Base-by-base conservation (phyloP, 1,140 invertebrate species). In the Drosophila nebulosa region DNA sequence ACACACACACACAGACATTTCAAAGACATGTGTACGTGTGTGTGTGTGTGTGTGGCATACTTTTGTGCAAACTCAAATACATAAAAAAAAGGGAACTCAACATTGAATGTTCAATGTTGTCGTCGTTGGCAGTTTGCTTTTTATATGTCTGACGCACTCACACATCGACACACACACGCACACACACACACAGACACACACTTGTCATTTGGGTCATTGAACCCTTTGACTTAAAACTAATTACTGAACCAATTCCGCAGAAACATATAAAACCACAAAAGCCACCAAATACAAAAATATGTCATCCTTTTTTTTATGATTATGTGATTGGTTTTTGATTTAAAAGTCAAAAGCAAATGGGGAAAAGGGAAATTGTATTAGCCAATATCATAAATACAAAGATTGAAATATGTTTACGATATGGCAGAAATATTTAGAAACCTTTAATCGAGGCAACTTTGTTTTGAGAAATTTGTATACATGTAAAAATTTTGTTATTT, bases 11-110 rank as follows among this genome's bases (percentile, higher is more conserved):
- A 60, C 36, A 30, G 52, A 62, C 80, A 86, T 81, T 84, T 84
- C 80, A 85, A 85, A 85, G 78, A 69, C 81, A 86, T 84, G 79
- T 81, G 56, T 60, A 24, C 16, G 62, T 62, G 18, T 26, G 32
- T 42, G 66, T 59, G 30, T 42, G 62, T 59, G 66, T 72, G 64
- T 85, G 73, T 85, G 66, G 73, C 80, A 86, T 64, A 85, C 81
- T 80, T 85, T 78, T 78, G 78, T 74, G 78, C 58, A 62, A 57
- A 64, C 30, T 57, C 36, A 16, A 12, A 50, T 24, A 56, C 21
- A 61, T 67, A 76, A 72, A 64, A 61, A 57, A 64, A 57, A 70
- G 27, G 62, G 57, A 58, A 63, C 74, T 61, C 56, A 53, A 36
- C 35, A 39, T 36, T 24, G 36, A 62, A 42, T 58, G 35, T 21